Evolutionary conservation across 1,140 invertebrate species (phyloP).

Genomic region (Cydia pomonella): DNA sequence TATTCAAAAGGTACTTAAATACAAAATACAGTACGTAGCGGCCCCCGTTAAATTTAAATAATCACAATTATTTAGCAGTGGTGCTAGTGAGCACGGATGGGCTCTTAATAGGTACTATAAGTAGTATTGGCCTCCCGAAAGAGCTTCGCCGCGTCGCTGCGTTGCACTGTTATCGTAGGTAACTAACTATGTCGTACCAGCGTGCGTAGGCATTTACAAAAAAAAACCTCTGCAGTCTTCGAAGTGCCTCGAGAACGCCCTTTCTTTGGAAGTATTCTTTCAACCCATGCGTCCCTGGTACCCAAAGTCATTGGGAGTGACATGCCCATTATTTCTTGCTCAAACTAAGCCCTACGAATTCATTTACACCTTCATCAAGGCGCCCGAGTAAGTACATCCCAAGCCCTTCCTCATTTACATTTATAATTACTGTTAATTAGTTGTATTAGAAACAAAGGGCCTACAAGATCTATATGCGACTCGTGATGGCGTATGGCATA

Average conservation of each 20-base stretch:
- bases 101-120: too few species aligned
- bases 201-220: slow-evolving; percentile 3
- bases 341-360: slow-evolving; percentile 53
- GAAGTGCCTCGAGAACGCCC: slow-evolving; percentile 39
- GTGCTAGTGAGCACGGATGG: too few species aligned
- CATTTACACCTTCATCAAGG: slow-evolving; percentile 61
- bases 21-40: too few species aligned
- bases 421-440: slow-evolving; percentile 56
- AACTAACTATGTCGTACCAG: background rate
- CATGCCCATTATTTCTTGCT: slow-evolving; percentile 73
- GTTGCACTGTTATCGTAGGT: background rate
- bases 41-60: too few species aligned
- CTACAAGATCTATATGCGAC: background rate
- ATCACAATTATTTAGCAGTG: too few species aligned
- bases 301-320: slow-evolving; percentile 79
- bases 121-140: too few species aligned
- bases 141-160: background rate
- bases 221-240: slow-evolving; percentile 22
- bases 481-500: background rate
- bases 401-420: slow-evolving; percentile 44
- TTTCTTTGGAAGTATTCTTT: slow-evolving; percentile 50
- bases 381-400: slow-evolving; percentile 22
- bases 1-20: too few species aligned
- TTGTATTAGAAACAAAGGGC: slow-evolving; percentile 5
- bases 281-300: slow-evolving; percentile 63